These are phyloP conservation scores for Lepus oiostolus DNA, from an alignment of 2,797 vertebrate genomes.

Conservation along the genomic window DNA sequence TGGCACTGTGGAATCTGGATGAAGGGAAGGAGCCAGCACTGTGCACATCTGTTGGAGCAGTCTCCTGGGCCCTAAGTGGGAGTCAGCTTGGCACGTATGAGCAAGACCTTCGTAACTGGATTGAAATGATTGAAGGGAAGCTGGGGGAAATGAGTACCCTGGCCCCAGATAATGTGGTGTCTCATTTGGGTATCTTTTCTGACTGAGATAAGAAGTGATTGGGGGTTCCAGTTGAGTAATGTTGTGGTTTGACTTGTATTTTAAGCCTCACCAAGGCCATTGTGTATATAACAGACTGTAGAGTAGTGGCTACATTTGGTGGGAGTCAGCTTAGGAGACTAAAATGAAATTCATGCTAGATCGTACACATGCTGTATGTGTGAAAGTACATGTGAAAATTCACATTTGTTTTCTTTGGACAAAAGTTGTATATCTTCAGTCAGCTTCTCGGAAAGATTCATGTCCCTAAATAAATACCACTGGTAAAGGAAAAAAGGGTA, in stretches of 20 bases:
- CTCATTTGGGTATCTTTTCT: neutral
- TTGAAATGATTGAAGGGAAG: neutral
- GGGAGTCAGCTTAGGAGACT: neutral
- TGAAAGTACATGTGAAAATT: neutral
- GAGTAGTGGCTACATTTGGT: neutral
- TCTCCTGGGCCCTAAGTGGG: neutral
- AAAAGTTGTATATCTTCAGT: neutral
- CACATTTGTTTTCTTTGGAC: neutral
- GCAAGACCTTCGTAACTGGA: neutral
- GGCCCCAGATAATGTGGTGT: too few species aligned
- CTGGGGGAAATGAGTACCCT: neutral
- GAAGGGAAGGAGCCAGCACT: neutral
- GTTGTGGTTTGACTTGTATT: neutral
- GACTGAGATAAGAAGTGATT: neutral
- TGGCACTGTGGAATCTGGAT: neutral
- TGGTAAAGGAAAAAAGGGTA: neutral
- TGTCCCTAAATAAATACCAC: neutral
- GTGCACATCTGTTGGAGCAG: neutral
- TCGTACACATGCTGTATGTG: rapidly evolving
- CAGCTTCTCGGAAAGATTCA: neutral
- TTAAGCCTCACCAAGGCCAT: neutral
- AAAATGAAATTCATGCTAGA: neutral
- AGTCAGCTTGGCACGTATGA: neutral
- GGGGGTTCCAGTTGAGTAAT: neutral
- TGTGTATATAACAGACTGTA: neutral